A percentile compares a stretch with the other conserved stretches of the same genome.
These are phyloP conservation scores for Campylomormyrus numenius DNA, from an alignment of 2,113 vertebrate genomes.

Conservation along the genomic window DNA sequence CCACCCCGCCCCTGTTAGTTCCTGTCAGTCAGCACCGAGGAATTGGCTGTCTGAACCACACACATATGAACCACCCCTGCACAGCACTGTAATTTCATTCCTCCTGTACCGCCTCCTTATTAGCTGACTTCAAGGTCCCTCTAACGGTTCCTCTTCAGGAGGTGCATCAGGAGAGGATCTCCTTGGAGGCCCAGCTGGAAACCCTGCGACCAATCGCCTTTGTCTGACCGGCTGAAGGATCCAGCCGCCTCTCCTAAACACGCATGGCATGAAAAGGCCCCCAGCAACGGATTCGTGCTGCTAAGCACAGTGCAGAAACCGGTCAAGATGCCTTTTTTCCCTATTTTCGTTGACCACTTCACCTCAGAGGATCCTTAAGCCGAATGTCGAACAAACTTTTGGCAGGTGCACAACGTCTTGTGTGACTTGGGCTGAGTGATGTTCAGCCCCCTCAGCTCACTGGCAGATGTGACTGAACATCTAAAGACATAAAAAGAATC, in stretches of 20 bases:
- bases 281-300: not conserved
- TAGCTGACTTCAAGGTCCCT: not conserved
- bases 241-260: not conserved
- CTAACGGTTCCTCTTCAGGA: slow-evolving; percentile 61
- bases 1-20: not conserved
- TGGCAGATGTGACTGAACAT: not conserved
- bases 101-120: not conserved
- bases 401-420: not conserved
- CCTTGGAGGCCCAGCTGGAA: slow-evolving; percentile 88
- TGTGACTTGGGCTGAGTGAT: not conserved
- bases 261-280: not conserved
- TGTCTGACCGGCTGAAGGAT: slow-evolving; percentile 54
- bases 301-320: not conserved
- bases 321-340: not conserved
- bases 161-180: slow-evolving; percentile 84
- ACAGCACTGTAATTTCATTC: not conserved
- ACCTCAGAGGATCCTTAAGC: not conserved
- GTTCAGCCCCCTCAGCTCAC: not conserved
- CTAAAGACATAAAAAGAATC: not conserved
- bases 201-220: slow-evolving; percentile 78
- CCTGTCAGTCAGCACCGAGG: not conserved
- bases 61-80: not conserved
- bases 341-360: not conserved
- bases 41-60: not conserved
- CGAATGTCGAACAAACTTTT: not conserved